These are phyloP conservation scores for Lophochroa leadbeateri DNA, from an alignment of 2,113 vertebrate species.

Conservation along the genomic window DNA sequence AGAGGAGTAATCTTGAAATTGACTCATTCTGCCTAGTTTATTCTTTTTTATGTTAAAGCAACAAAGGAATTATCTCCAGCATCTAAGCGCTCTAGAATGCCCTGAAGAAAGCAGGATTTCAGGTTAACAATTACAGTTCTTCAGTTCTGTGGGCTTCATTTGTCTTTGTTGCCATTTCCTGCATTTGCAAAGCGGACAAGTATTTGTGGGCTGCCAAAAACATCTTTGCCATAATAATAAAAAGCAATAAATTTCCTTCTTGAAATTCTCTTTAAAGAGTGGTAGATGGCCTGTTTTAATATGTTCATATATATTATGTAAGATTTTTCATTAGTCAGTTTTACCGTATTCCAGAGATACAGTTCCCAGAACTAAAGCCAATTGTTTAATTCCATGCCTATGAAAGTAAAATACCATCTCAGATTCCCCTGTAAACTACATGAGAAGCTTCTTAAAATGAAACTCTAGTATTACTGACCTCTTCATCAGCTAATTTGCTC, in stretches of 20 bases:
- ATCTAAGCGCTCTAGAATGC: constrained; percentile 90
- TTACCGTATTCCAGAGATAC: neutral
- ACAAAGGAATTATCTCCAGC: constrained; percentile 78
- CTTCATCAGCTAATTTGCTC: neutral
- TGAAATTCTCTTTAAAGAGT: neutral
- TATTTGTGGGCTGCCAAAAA: neutral
- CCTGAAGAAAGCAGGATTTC: constrained; percentile 66
- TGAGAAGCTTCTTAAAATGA: neutral
- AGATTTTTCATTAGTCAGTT: neutral
- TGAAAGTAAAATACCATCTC: neutral
- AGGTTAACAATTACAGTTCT: neutral
- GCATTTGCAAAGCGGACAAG: neutral
- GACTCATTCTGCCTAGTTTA: constrained; percentile 43
- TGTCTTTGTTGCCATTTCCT: neutral
- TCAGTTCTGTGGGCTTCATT: neutral
- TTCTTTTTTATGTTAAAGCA: constrained; percentile 51
- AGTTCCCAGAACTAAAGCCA: neutral
- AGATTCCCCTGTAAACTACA: neutral
- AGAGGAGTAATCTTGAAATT: constrained; percentile 69
- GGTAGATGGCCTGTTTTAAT: neutral
- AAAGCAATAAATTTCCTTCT: neutral
- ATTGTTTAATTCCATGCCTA: neutral
- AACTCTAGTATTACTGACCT: neutral
- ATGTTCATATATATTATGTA: neutral
- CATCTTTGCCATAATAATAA: neutral